These are phyloP conservation scores for Mamestra brassicae DNA, from an alignment of 2,888 invertebrate genomes.

Conservation along the genomic window DNA sequence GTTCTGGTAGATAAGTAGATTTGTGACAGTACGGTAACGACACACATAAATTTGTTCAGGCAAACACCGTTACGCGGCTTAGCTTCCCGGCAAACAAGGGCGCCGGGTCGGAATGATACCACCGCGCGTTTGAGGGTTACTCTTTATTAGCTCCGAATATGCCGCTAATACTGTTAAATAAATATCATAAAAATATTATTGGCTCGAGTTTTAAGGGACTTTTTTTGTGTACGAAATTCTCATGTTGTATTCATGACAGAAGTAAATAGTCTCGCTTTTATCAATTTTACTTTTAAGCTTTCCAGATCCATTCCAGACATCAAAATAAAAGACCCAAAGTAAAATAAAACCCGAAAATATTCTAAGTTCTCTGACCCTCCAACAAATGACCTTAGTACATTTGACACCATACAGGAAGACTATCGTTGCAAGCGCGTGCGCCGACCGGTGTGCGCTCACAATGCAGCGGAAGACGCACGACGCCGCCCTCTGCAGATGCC, in stretches of 20 bases:
- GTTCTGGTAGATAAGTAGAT: slow-evolving; percentile 90
- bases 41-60: slow-evolving; percentile 86
- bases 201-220: slow-evolving; percentile 18
- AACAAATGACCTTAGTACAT: slow-evolving; percentile 65
- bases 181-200: slow-evolving; percentile 62
- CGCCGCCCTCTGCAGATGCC: slow-evolving; percentile 87
- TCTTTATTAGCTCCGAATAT: slow-evolving; percentile 80
- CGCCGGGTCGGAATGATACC: slow-evolving; percentile 78
- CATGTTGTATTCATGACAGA: neutral
- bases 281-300: neutral
- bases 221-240: neutral
- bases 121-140: slow-evolving; percentile 79
- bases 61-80: slow-evolving; percentile 89
- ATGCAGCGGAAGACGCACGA: slow-evolving; percentile 90
- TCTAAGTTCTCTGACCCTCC: slow-evolving; percentile 63
- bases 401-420: slow-evolving; percentile 63
- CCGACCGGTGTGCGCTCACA: slow-evolving; percentile 82
- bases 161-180: slow-evolving; percentile 69
- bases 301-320: neutral
- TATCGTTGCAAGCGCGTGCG: slow-evolving; percentile 84
- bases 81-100: slow-evolving; percentile 89
- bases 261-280: neutral
- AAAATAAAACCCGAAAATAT: neutral
- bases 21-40: slow-evolving; percentile 87
- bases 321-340: neutral